Conservation (phyloP, 2,113 vertebrate species). For the Cebidichthys violaceus region DNA sequence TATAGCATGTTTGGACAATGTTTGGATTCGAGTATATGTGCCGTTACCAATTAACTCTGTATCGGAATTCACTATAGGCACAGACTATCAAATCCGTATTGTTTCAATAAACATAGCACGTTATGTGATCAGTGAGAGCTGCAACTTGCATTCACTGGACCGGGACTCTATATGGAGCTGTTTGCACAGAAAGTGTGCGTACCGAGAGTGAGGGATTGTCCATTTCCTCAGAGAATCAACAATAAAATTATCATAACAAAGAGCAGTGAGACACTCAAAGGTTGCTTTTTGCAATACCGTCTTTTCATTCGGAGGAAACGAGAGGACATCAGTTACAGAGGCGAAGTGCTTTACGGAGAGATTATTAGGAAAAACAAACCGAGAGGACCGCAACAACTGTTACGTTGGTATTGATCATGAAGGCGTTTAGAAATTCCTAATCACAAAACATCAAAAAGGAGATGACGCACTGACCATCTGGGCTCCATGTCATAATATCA, state of each 20-base stretch:
- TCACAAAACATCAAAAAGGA: slow-evolving; percentile 56
- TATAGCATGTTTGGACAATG: slow-evolving; percentile 5
- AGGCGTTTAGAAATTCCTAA: slow-evolving; percentile 67
- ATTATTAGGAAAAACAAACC: slow-evolving; percentile 57
- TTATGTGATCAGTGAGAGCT: slow-evolving; percentile 75
- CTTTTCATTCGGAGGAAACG: slow-evolving; percentile 68
- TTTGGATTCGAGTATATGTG: slow-evolving; percentile 14
- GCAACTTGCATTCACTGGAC: slow-evolving; percentile 67
- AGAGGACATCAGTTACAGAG: slow-evolving; percentile 64
- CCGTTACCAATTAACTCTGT: slow-evolving; percentile 32
- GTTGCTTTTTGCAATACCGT: slow-evolving; percentile 73
- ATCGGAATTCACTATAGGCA: slow-evolving; percentile 60
- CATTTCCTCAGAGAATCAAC: slow-evolving; percentile 80
- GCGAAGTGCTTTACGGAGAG: slow-evolving; percentile 59
- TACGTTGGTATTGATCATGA: slow-evolving; percentile 75
- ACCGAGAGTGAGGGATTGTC: slow-evolving; percentile 73
- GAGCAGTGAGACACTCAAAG: slow-evolving; percentile 72
- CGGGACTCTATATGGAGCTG: slow-evolving; percentile 73
- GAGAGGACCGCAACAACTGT: slow-evolving; percentile 58
- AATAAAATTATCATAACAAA: slow-evolving; percentile 86
- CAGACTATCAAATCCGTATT: slow-evolving; percentile 56
- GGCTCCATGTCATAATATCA: slow-evolving; percentile 26
- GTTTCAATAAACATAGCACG: slow-evolving; percentile 74
- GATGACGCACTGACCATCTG: slow-evolving; percentile 45
- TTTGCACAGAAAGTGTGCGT: slow-evolving; percentile 79